Evolutionary conservation across 2,888 invertebrate species (phyloP).

Genomic region (Cephalotes varians): DNA sequence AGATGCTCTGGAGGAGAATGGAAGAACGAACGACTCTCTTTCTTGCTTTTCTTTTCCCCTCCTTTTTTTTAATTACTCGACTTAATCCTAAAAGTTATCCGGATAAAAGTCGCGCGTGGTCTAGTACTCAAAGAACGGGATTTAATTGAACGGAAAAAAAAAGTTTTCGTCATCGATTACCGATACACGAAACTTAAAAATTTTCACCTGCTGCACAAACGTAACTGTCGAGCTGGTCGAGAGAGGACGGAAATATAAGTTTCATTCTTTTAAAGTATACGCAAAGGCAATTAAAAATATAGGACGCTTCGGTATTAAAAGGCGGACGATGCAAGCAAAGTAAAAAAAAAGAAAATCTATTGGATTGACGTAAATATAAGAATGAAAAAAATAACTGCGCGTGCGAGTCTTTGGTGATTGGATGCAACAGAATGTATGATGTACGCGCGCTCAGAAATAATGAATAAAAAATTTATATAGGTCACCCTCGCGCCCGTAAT

Average conservation of each 20-base stretch:
- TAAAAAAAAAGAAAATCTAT: conserved; percentile 18
- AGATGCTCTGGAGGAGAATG: conserved; percentile 46
- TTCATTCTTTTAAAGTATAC: conserved; percentile 39
- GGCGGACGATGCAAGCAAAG: conserved; percentile 18
- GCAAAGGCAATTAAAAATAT: conserved; percentile 39
- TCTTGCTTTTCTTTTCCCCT: background rate
- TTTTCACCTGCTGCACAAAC: conserved; percentile 30
- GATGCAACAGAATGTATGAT: conserved; percentile 30
- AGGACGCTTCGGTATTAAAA: conserved; percentile 40
- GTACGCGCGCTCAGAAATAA: conserved; percentile 20
- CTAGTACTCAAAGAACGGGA: conserved; percentile 47
- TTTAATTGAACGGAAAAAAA: conserved; percentile 45
- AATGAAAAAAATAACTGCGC: conserved; percentile 46
- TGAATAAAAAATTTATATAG: conserved; percentile 32
- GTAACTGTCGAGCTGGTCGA: conserved; percentile 37
- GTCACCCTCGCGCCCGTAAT: conserved; percentile 11
- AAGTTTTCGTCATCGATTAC: conserved; percentile 45
- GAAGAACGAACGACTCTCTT: conserved; percentile 53
- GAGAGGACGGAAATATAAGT: conserved; percentile 45
- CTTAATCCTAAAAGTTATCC: conserved; percentile 69
- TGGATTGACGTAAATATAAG: conserved; percentile 42
- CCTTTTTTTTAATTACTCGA: conserved; percentile 29
- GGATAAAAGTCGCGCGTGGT: conserved; percentile 67
- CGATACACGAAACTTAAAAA: conserved; percentile 46
- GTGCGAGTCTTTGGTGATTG: conserved; percentile 46